phyloP scores from a whole-genome alignment of 1,140 invertebrate genomes.

The Ephestia elutella region DNA sequence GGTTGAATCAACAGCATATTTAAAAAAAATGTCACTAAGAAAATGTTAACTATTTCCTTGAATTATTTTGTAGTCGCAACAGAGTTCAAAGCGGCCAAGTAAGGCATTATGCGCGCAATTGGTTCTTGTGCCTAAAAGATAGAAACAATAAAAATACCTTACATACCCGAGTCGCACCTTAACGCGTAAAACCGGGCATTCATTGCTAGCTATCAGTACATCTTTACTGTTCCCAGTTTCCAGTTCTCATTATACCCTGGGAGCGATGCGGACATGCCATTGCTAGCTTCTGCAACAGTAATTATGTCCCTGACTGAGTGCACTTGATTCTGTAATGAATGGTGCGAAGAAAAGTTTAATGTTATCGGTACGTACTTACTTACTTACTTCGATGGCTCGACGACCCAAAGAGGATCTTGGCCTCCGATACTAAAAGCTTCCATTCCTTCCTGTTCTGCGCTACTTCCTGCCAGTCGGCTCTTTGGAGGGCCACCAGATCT shows the following conservation, averaged over 20 bases:
- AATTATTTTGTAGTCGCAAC: background rate
- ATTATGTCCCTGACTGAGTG: constrained; percentile 4
- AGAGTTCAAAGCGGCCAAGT: background rate
- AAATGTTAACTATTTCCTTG: no score
- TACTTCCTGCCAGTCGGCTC: no score
- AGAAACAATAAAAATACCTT: constrained; percentile 1
- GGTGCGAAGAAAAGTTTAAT: background rate
- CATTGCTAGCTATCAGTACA: background rate
- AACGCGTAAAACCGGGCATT: constrained; percentile 3
- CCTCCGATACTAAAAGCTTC: no score
- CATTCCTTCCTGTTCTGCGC: no score
- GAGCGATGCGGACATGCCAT: background rate
- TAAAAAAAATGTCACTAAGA: no score
- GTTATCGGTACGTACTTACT: background rate
- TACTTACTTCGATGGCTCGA: no score
- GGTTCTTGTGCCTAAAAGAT: background rate
- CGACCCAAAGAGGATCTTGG: no score
- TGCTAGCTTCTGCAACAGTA: background rate
- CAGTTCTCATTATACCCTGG: background rate
- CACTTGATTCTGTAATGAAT: background rate
- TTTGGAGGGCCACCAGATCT: no score
- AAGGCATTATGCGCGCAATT: background rate
- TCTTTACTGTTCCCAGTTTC: background rate
- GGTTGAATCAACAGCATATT: no score
- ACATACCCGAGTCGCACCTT: constrained; percentile 1